Conservation (phyloP, 2,888 invertebrate genomes). For the Cyrtodaria siliqua region DNA sequence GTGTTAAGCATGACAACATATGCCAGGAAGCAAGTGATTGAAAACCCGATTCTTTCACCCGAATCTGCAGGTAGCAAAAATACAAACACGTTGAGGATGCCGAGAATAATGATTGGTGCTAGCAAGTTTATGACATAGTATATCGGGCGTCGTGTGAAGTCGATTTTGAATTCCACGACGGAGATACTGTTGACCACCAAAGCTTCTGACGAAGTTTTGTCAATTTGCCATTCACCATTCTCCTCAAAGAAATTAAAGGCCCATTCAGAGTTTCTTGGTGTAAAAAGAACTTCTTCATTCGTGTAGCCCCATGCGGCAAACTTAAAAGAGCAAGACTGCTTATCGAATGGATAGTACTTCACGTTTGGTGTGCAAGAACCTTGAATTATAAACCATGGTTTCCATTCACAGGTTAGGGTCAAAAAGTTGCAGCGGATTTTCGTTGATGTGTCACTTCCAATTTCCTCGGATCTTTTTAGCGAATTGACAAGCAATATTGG, state of each 20-base stretch:
- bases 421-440: constrained; percentile 34
- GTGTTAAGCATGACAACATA: constrained; percentile 53
- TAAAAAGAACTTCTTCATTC: constrained; percentile 28
- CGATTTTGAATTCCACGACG: constrained; percentile 34
- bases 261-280: constrained; percentile 15
- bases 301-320: constrained; percentile 49
- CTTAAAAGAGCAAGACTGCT: constrained; percentile 44
- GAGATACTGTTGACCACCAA: constrained; percentile 26
- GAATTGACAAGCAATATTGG: constrained; percentile 54
- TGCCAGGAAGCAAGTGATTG: constrained; percentile 53
- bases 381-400: constrained; percentile 44
- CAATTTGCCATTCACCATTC: constrained; percentile 54
- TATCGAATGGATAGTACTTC: constrained; percentile 54
- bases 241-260: constrained; percentile 42
- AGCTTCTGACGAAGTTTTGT: constrained; percentile 16
- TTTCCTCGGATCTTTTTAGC: constrained; percentile 29
- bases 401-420: constrained; percentile 38
- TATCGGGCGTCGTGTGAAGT: constrained; percentile 33
- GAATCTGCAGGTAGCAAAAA: constrained; percentile 58
- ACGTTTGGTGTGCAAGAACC: constrained; percentile 51
- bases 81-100: constrained; percentile 43
- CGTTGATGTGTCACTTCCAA: constrained; percentile 43
- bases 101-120: constrained; percentile 43
- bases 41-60: constrained; percentile 58
- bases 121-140: constrained; percentile 52